These are phyloP conservation scores for Pachycephala philippinensis DNA, from an alignment of 2,113 vertebrate species.

Conservation along the genomic window DNA sequence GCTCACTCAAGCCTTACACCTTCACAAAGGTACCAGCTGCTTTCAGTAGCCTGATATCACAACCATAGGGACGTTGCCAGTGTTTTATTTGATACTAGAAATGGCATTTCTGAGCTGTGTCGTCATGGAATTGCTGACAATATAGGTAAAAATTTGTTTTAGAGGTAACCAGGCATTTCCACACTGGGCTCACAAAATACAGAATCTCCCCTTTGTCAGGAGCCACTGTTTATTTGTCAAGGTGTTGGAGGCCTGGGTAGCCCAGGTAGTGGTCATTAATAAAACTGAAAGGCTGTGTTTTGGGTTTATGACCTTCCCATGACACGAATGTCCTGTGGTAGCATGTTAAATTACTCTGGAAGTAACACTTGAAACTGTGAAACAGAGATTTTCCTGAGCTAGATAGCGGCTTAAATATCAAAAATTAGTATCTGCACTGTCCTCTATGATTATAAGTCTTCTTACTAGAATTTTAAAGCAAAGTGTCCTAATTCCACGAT, in stretches of 20 bases:
- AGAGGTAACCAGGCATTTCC: not conserved
- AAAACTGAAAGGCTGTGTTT: not conserved
- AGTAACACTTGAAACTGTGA: not conserved
- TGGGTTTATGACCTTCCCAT: not conserved
- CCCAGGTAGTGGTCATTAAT: not conserved
- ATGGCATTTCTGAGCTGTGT: accelerated
- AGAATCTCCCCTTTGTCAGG: not conserved
- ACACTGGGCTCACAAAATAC: not conserved
- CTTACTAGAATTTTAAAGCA: not conserved
- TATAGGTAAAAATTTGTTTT: not conserved
- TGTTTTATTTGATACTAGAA: not conserved
- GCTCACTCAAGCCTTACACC: not conserved
- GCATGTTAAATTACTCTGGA: accelerated
- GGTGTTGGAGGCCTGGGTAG: not conserved
- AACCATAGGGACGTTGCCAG: not conserved
- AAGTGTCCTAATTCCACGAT: not conserved
- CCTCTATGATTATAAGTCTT: not conserved
- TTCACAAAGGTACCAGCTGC: not conserved
- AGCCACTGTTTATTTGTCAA: not conserved
- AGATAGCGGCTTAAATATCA: not conserved
- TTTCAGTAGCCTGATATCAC: not conserved
- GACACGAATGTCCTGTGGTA: not conserved
- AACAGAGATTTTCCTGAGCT: not conserved
- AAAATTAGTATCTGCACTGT: not conserved
- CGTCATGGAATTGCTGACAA: accelerated